Evolutionary conservation across 2,888 invertebrate genomes (phyloP).

Genomic region (Sepioteuthis lessoniana): DNA sequence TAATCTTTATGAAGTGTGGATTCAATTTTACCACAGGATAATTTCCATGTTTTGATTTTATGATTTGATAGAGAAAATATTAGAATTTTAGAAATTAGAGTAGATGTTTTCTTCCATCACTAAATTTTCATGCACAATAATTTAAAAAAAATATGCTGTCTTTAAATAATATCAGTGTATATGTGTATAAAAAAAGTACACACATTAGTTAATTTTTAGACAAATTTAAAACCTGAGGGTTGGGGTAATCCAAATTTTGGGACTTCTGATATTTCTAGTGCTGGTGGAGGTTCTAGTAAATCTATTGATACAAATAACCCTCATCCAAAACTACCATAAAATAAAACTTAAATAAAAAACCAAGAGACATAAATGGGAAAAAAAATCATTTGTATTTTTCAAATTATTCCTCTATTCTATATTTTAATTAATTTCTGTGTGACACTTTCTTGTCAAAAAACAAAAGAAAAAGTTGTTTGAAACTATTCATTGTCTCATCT

Average conservation of each 20-base stretch:
- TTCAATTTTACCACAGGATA: not conserved
- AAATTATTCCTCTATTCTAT: not conserved
- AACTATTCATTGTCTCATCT: not conserved
- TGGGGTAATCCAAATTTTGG: not conserved
- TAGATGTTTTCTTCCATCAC: not conserved
- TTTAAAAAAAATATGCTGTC: too few relatives aligned
- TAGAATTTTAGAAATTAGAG: not conserved
- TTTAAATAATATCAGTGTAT: not conserved
- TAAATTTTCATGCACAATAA: not conserved
- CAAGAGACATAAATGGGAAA: not conserved
- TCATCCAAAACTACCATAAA: not conserved
- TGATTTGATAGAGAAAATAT: not conserved
- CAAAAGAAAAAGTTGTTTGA: not conserved
- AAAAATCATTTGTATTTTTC: conserved; percentile 4
- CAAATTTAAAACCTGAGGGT: not conserved
- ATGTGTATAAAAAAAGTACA: not conserved
- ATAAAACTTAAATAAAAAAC: not conserved
- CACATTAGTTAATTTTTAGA: not conserved
- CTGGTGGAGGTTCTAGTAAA: not conserved
- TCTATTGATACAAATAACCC: not conserved
- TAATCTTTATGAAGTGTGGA: not conserved
- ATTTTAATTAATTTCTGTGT: conserved; percentile 2
- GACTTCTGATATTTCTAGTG: too few relatives aligned
- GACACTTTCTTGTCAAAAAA: not conserved
- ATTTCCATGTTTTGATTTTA: not conserved